These are phyloP conservation scores for Plotosus lineatus DNA, from an alignment of 2,113 vertebrate species.

Conservation along the genomic window DNA sequence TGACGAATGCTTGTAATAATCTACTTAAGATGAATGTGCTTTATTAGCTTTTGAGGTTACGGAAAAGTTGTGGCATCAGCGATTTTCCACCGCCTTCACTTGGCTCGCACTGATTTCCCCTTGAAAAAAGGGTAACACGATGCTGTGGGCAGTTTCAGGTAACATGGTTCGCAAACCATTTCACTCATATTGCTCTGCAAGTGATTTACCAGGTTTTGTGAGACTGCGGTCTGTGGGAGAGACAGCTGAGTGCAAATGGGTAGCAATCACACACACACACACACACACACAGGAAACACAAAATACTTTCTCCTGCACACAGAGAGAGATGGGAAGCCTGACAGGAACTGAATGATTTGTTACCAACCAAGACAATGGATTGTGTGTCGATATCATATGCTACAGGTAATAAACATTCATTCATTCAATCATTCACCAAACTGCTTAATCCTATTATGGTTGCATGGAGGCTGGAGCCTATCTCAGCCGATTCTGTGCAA, in stretches of 20 bases:
- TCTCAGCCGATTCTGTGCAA: no score
- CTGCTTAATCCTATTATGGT: no score
- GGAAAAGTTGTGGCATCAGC: slow-evolving; percentile 30
- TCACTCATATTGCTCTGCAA: slow-evolving; percentile 14
- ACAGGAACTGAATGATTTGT: background rate
- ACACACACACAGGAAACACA: background rate
- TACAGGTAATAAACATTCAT: background rate
- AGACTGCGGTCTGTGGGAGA: background rate
- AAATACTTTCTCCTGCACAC: background rate
- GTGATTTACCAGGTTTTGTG: background rate
- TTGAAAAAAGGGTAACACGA: background rate
- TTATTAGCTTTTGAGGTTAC: slow-evolving; percentile 31
- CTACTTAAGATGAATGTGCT: background rate
- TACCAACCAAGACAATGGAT: background rate
- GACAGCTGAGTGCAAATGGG: background rate
- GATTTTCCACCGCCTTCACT: background rate
- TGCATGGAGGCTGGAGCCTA: no score
- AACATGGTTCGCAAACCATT: slow-evolving; percentile 9
- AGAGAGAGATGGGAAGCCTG: background rate
- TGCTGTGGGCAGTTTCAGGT: background rate
- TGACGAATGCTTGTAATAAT: slow-evolving; percentile 22
- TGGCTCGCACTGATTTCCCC: slow-evolving; percentile 1
- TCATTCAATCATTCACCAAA: no score
- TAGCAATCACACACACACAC: background rate
- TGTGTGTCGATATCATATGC: background rate